Conservation (phyloP, 1,140 invertebrate genomes). For the Brachionus manjavacas region DNA sequence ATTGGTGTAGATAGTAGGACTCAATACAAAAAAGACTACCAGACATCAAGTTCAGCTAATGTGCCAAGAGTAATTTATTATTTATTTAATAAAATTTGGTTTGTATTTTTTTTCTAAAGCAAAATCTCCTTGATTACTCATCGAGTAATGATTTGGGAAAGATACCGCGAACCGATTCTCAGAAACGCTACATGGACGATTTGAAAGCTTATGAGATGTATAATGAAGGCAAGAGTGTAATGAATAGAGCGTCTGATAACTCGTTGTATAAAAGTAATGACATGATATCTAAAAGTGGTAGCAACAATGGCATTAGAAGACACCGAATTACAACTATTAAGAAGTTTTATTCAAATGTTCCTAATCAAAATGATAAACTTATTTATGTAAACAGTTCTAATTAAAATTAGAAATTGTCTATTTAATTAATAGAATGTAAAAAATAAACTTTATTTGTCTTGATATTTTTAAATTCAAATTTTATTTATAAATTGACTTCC, state of each 20-base stretch:
- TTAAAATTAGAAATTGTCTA: neutral
- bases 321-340: slow-evolving; percentile 23
- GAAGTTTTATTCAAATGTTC: neutral
- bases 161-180: slow-evolving; percentile 12
- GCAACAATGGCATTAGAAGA: slow-evolving; percentile 12
- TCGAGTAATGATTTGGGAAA: neutral
- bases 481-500: neutral
- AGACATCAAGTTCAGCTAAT: neutral
- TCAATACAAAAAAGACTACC: slow-evolving; percentile 9
- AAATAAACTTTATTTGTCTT: neutral
- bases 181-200: slow-evolving; percentile 5
- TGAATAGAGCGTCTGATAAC: neutral
- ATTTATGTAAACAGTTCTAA: slow-evolving; percentile 7
- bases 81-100: neutral
- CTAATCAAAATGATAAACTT: neutral
- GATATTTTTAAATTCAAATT: neutral
- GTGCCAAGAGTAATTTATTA: neutral
- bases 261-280: slow-evolving; percentile 19
- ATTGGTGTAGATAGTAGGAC: neutral
- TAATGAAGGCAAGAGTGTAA: slow-evolving; percentile 10
- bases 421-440: slow-evolving; percentile 18
- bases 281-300: neutral
- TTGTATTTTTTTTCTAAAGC: neutral
- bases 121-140: neutral
- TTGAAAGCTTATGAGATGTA: slow-evolving; percentile 23